Base-by-base conservation (phyloP, 2,888 invertebrate species). In the Trissonchulus sp. region DNA sequence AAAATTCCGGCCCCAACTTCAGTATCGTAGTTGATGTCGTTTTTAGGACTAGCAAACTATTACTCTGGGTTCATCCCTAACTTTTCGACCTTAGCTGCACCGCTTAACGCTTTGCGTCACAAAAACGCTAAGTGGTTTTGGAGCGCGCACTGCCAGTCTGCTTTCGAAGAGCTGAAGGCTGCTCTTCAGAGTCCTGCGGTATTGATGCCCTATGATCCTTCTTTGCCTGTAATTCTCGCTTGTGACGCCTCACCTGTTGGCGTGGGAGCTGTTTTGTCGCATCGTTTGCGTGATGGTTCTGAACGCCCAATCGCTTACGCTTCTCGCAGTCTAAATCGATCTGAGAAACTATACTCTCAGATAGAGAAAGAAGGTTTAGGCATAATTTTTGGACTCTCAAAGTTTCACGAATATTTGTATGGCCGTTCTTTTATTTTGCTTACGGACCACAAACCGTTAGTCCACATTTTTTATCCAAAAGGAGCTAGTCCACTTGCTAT, bases 361-460 rank as follows among this genome's bases (percentile, higher is more conserved):
- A n/a, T n/a, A n/a, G n/a, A n/a, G n/a, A n/a, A n/a, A n/a, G n/a
- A n/a, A n/a, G n/a, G n/a, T n/a, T n/a, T n/a, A n/a, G 76, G 82
- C 15, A 77, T 85, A 2, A 81, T 85, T 1, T 86, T 82, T 77
- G 84, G 82, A 0, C 80, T 84, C 0, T 80, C 81, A 36, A 81
- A 81, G 76, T 86, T 85, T 79, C 82, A 84, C 62, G 79, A 83
- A 37, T 86, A 84, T 85, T n/a, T n/a, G 0, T 84, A 79, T 77
- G 85, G 84, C 1, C 77, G 81, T 37, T 79, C 80, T 35, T 86
- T 86, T 76, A 83, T 83, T 1, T 77, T 86, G 23, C 63, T 81
- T n/a, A n/a, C n/a, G n/a, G n/a, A n/a, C n/a, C n/a, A n/a, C n/a
- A n/a, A n/a, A n/a, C n/a, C n/a, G n/a, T n/a, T n/a, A n/a, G n/a